Evolutionary conservation across 2,888 invertebrate species (phyloP).

Genomic region (Formica aserva): DNA sequence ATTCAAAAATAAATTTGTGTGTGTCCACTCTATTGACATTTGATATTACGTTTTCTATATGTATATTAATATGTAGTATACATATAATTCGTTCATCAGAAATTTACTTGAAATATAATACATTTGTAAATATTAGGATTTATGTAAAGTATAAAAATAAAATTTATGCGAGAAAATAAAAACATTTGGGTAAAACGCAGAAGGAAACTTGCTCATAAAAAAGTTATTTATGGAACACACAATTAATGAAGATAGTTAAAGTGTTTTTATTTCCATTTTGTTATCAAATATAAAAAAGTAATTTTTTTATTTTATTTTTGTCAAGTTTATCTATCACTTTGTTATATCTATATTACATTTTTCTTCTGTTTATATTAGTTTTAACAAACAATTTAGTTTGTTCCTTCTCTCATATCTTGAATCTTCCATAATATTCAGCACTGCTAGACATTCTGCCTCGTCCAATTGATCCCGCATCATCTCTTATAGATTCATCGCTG

Average conservation of each 20-base stretch:
- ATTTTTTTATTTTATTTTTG: conserved; percentile 12
- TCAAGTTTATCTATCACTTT: not conserved
- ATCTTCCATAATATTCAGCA: not conserved
- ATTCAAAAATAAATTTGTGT: conserved; percentile 51
- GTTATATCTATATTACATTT: not conserved
- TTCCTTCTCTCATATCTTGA: not conserved
- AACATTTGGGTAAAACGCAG: conserved; percentile 32
- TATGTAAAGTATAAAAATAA: conserved; percentile 72
- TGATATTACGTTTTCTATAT: conserved; percentile 51
- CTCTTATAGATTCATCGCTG: not conserved
- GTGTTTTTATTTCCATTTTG: not conserved
- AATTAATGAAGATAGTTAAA: not conserved
- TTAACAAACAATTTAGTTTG: not conserved
- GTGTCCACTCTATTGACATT: conserved; percentile 55
- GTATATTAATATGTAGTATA: conserved; percentile 10
- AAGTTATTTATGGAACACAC: not conserved
- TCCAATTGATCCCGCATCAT: not conserved
- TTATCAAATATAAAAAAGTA: conserved; percentile 1
- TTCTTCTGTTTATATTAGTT: conserved; percentile 55
- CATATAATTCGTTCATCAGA: conserved; percentile 34
- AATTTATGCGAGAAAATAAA: conserved; percentile 57
- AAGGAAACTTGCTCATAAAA: conserved; percentile 19
- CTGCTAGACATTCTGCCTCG: not conserved
- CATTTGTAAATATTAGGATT: conserved; percentile 73
- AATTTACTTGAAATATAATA: conserved; percentile 51